Conservation (phyloP, 2,113 vertebrate genomes). For the Catharus fuscescens region DNA sequence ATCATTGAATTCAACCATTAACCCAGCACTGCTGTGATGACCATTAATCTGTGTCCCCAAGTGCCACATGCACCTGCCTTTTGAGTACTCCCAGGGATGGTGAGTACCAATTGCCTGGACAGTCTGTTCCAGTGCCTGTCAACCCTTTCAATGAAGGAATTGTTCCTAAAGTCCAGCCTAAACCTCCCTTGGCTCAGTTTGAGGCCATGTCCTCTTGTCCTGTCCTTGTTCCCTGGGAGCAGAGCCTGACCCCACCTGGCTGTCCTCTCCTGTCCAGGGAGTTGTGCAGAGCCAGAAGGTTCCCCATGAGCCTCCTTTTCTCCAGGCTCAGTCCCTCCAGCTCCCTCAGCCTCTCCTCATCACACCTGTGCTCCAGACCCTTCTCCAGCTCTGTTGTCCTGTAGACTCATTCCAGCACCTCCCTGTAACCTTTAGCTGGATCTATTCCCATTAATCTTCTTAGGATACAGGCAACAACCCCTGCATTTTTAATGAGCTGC, state of each 20-base stretch:
- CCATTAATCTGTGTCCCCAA: background rate
- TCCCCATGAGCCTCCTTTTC: background rate
- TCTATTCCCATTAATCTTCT: background rate
- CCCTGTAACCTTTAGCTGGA: background rate
- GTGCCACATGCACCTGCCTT: background rate
- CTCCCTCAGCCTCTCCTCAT: background rate
- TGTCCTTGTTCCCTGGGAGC: background rate
- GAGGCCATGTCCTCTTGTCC: background rate
- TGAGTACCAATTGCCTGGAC: background rate
- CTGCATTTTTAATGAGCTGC: background rate
- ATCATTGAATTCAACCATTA: background rate
- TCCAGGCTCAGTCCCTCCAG: background rate
- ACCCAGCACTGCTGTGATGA: background rate
- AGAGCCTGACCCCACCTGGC: accelerated
- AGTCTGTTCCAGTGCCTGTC: background rate
- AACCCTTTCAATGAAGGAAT: background rate
- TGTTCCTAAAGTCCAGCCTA: background rate
- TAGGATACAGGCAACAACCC: background rate
- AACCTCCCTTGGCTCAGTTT: background rate
- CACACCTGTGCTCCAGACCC: background rate
- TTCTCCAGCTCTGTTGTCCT: background rate
- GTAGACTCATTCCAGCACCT: background rate
- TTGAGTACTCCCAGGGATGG: background rate
- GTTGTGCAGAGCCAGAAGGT: accelerated
- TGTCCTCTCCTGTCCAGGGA: background rate